Evolutionary conservation across 2,113 vertebrate genomes (phyloP).

Genomic region (Salvelinus fontinalis): DNA sequence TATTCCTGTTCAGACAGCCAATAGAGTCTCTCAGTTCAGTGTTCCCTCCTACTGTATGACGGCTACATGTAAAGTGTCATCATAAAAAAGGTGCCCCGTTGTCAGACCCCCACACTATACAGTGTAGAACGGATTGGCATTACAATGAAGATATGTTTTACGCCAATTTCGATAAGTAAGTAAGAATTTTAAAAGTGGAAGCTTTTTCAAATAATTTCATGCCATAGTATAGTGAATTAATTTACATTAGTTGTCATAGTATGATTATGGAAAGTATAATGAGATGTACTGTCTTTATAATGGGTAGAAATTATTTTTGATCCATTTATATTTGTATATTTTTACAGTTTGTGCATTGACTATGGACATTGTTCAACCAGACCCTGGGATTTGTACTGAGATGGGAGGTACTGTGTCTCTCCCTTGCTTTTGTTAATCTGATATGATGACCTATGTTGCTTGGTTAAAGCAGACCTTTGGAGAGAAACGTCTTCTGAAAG

Average conservation of each 20-base stretch:
- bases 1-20: too few species aligned
- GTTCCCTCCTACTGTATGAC: too few species aligned
- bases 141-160: background rate
- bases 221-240: too few species aligned
- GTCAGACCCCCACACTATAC: background rate
- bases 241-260: too few species aligned
- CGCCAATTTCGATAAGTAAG: conserved; percentile 5
- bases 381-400: background rate
- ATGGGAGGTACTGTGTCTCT: conserved; percentile 23
- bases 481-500: conserved; percentile 7
- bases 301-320: too few species aligned
- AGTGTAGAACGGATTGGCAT: background rate
- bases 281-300: too few species aligned
- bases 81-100: too few species aligned
- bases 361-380: background rate
- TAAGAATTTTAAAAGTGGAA: background rate
- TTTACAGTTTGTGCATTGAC: conserved; percentile 5
- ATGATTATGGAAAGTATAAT: too few species aligned
- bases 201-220: background rate
- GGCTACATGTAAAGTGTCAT: too few species aligned
- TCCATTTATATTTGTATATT: background rate
- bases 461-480: conserved; percentile 25
- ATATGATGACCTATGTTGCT: background rate
- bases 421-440: background rate
- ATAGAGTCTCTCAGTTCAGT: too few species aligned